Evolutionary conservation across 2,888 invertebrate species (phyloP).

Genomic region (Pedicia rivosa): DNA sequence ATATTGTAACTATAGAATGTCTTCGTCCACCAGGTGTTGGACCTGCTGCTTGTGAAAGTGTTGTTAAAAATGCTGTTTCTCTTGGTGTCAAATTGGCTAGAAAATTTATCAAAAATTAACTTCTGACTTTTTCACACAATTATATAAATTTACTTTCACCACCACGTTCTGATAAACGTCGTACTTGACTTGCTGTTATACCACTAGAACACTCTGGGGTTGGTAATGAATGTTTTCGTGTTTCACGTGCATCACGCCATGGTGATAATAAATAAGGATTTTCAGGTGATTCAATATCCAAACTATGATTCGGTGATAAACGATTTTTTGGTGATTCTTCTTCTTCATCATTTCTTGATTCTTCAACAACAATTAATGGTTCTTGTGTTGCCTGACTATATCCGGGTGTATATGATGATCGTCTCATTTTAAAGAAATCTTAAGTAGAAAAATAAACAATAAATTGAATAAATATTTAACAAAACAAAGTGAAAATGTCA

Average conservation of each 20-base stretch:
- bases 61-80: conserved; percentile 70
- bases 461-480: neutral
- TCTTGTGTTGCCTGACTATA: conserved; percentile 39
- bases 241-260: conserved; percentile 56
- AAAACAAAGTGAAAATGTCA: too few relatives aligned
- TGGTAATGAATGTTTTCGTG: conserved; percentile 67
- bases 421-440: conserved; percentile 41
- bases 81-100: conserved; percentile 58
- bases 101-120: too few relatives aligned
- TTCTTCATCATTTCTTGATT: conserved; percentile 49
- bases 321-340: conserved; percentile 36
- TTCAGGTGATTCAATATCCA: conserved; percentile 61
- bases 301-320: conserved; percentile 41
- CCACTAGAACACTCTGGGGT: conserved; percentile 73
- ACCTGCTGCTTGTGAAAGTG: conserved; percentile 48
- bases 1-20: conserved; percentile 76
- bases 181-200: conserved; percentile 74
- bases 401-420: conserved; percentile 45
- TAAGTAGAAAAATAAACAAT: conserved; percentile 6
- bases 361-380: conserved; percentile 70
- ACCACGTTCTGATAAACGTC: conserved; percentile 64
- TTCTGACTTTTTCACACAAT: too few relatives aligned
- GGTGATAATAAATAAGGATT: conserved; percentile 72
- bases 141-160: conserved; percentile 50
- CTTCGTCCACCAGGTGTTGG: conserved; percentile 60